phyloP scores from a whole-genome alignment of 2,113 vertebrate genomes.

The Phalacrocorax carbo region DNA sequence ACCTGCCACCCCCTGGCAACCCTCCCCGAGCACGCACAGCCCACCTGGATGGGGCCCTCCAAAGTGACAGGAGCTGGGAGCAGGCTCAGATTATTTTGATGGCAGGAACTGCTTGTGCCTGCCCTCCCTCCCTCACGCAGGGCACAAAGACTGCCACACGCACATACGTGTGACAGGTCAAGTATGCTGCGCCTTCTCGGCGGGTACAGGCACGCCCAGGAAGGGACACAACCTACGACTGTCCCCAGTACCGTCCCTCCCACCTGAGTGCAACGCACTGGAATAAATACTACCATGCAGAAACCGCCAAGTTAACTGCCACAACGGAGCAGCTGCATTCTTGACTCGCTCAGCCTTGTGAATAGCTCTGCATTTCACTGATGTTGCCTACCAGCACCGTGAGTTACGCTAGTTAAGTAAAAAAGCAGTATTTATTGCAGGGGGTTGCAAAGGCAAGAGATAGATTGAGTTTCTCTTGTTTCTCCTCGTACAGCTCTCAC shows the following conservation, averaged over 20 bases:
- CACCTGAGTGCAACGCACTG: background rate
- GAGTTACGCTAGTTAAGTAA: accelerated
- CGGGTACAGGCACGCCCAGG: accelerated
- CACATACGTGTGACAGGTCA: accelerated
- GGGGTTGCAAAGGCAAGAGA: background rate
- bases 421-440: background rate
- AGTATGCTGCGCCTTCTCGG: background rate
- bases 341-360: accelerated
- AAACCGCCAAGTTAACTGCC: background rate
- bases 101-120: background rate
- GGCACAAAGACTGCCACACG: too few relatives aligned
- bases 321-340: background rate
- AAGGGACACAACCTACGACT: accelerated
- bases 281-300: background rate
- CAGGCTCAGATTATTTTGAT: accelerated
- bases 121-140: background rate
- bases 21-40: background rate
- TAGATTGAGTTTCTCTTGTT: background rate
- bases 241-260: background rate
- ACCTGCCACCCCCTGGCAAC: background rate
- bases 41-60: background rate
- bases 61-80: background rate
- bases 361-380: accelerated
- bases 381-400: accelerated
- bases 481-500: background rate